These are phyloP conservation scores for Hyposoter dolosus DNA, from an alignment of 2,888 invertebrate genomes.

Conservation along the genomic window DNA sequence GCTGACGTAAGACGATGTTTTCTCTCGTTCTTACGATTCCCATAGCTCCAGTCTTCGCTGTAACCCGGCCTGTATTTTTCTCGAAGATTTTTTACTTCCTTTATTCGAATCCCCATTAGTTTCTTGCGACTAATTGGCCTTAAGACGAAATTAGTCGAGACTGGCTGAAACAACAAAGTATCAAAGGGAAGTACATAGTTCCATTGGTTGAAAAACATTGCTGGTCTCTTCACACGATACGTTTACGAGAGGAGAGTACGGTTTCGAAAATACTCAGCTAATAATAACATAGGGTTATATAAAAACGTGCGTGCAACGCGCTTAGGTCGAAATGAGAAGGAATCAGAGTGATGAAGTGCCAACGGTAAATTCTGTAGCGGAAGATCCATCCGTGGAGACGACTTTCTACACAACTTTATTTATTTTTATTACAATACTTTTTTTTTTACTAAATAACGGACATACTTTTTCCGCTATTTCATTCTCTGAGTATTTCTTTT, in stretches of 20 bases:
- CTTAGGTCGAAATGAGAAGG: neutral
- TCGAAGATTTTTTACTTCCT: neutral
- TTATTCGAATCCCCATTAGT: conserved; percentile 31
- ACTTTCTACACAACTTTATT: conserved; percentile 9
- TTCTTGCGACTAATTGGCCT: conserved; percentile 57
- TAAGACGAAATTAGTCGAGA: conserved; percentile 44
- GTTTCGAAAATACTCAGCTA: conserved; percentile 25
- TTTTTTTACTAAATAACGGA: neutral
- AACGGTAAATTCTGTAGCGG: conserved; percentile 49
- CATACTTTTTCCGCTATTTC: conserved; percentile 28
- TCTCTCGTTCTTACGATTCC: neutral
- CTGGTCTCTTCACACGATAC: neutral
- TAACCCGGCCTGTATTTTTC: neutral
- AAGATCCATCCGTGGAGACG: conserved; percentile 27
- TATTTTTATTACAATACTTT: neutral
- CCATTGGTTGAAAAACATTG: neutral
- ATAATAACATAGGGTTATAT: conserved; percentile 24
- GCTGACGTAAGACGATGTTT: too few relatives aligned
- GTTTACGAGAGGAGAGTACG: conserved; percentile 33
- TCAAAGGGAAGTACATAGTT: neutral
- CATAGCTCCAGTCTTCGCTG: neutral
- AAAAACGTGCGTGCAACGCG: conserved; percentile 24
- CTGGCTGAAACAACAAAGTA: conserved; percentile 58
- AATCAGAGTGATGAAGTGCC: conserved; percentile 19
- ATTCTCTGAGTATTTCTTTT: conserved; percentile 30